Conservation (phyloP, 2,888 invertebrate genomes). For the Calephelis perditalis region DNA sequence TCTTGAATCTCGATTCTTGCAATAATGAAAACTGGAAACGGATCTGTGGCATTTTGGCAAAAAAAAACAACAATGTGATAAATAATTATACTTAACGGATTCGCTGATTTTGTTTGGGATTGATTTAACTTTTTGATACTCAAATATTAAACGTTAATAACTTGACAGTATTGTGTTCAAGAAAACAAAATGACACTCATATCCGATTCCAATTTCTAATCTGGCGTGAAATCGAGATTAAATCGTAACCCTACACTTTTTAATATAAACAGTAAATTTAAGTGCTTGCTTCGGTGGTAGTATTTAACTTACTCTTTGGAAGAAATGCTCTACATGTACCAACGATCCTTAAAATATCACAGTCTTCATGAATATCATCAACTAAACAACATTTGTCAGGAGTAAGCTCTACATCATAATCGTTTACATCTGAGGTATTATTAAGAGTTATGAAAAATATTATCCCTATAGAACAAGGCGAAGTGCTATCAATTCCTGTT, state of each 20-base stretch:
- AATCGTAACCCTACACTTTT: too few relatives aligned
- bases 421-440: constrained; percentile 43
- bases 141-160: too few relatives aligned
- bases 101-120: too few relatives aligned
- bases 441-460: constrained; percentile 44
- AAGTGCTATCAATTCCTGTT: constrained; percentile 37
- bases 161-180: too few relatives aligned
- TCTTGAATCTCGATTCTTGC: too few relatives aligned
- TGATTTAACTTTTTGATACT: too few relatives aligned
- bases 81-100: too few relatives aligned
- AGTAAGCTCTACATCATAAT: constrained; percentile 42
- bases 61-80: neutral
- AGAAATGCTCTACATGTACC: constrained; percentile 43
- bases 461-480: constrained; percentile 42
- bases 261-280: too few relatives aligned
- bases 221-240: too few relatives aligned
- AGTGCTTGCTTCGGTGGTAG: too few relatives aligned
- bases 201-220: too few relatives aligned
- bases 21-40: constrained; percentile 21
- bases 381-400: constrained; percentile 55
- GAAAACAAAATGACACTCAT: too few relatives aligned
- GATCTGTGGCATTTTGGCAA: neutral
- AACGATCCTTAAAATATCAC: constrained; percentile 44
- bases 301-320: constrained; percentile 40
- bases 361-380: constrained; percentile 36